Base-by-base conservation (phyloP, 2,888 invertebrate genomes). In the Troides oblongomaculatus region DNA sequence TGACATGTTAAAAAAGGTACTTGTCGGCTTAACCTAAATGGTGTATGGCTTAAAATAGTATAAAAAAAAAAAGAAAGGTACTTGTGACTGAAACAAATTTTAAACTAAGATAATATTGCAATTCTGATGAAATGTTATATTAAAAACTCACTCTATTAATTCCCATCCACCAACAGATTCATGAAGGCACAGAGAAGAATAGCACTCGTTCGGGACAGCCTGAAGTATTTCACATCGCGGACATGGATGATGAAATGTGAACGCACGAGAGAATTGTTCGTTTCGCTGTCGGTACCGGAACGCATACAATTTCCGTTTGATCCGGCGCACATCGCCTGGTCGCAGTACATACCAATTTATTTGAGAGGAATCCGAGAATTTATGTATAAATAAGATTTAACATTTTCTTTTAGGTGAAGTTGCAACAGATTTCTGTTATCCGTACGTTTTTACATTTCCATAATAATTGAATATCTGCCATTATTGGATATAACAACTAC, bases 111-210 rank as follows among this genome's bases (percentile, higher is more conserved):
- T 30, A 30, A 39, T 39, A 39, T 10, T 39, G 39, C 8, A 7
- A 39, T 39, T 39, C 39, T 10, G 39, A 39, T 10, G 39, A 39
- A 10, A 10, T 30, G 30, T 5, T 30, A 30, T 5, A 3, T 30
- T 30, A 10, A 10, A 39, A 39, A 1, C 10, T 10, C 39, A 10
- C 10, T 39, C 10, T 10, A 39, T 39, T 39, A 2, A 53, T 14
- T 53, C 14, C n/a, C 10, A 17, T 14, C 18, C n/a, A 53, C 14
- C 53, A 17, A 5, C 53, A 85, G 84, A 65, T 79, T 78, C 72
- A 73, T 78, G 46, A 79, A 81, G 71, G 70, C 78, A 18, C 79
- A 80, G 56, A 72, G 64, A 1, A 79, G 70, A 65, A 67, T 78
- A 4, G 36, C 63, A 3, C 64, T 70, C 2, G 70, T 76, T 2